Base-by-base conservation (phyloP, 2,797 vertebrate genomes). In the Stomatorhinus walkeri region DNA sequence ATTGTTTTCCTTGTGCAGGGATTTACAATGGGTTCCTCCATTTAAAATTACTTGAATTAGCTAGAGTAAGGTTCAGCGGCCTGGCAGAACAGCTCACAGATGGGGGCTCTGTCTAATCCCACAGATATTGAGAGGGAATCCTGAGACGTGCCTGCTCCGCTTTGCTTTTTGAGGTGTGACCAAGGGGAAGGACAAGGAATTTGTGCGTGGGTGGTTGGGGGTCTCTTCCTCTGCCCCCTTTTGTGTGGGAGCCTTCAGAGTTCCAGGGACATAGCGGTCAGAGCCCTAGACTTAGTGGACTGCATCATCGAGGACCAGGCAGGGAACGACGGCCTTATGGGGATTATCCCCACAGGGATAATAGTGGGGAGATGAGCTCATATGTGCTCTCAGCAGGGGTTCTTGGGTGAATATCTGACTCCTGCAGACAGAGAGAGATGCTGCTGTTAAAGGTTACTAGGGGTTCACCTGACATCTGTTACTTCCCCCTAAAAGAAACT, bases 131-230 rank as follows among this genome's bases (percentile, higher is more conserved):
- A 95, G 94, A 92, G 91, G 95, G 95, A 95, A 96, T 96, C 95
- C 94, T 95, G 91, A 93, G 94, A 95, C 93, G 94, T 92, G 91
- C 92, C 93, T 93, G 93, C 92, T 93, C 94, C 95, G 93, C 94
- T 95, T 96, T 96, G 96, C 94, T 96, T 95, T 94, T 92, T 92
- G 94, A 94, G 95, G 94, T 96, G 95, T 96, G 96, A 96, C 95
- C 92, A 90, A 92, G 93, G 93, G 86, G 92, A 91, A 89, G 91
- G 51, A 89, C 68, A 83, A 10, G 88, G 87, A 76, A 88, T 90
- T 91, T 83, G 61, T 48, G 48, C 12, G 48, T 36, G 22, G 16
- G 14, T 40, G 36, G 88, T 83, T 24, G 49, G 40, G 12, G 0
- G 1, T 16, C 92, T 90, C 93, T 89, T 93, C 91, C 93, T 93